A percentile compares a stretch with the other conserved stretches of the same genome.
phyloP scores from a whole-genome alignment of 2,797 vertebrate genomes.

The Coranthus polyacanthus region DNA sequence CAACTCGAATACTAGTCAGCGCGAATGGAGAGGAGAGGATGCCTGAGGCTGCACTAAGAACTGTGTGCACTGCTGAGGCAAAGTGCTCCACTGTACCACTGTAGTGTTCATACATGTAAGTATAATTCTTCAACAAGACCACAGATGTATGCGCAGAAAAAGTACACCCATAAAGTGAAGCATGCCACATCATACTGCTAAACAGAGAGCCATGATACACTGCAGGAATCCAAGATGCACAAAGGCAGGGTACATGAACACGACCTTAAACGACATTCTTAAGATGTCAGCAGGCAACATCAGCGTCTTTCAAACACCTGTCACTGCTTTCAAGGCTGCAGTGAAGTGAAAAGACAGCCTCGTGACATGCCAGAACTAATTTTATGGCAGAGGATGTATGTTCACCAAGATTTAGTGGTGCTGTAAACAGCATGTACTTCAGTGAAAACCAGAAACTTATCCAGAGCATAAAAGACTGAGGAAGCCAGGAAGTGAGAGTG shows the following conservation, averaged over 20 bases:
- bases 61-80: constrained; percentile 30
- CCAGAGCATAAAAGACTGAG: background rate
- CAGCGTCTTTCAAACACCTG: too few species aligned
- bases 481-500: background rate
- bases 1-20: constrained; percentile 62
- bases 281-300: background rate
- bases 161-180: too few species aligned
- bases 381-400: constrained; percentile 4
- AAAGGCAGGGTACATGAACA: background rate
- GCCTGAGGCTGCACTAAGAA: constrained; percentile 57
- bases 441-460: background rate
- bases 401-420: background rate
- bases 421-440: background rate
- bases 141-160: background rate
- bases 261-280: constrained; percentile 3
- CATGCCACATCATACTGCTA: background rate
- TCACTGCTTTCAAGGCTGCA: constrained; percentile 7
- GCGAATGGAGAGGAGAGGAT: constrained; percentile 40
- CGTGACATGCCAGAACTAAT: constrained; percentile 14
- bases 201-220: background rate
- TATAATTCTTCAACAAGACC: background rate
- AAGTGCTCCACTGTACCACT: constrained; percentile 33
- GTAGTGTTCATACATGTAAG: constrained; percentile 7
- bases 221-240: constrained; percentile 1
- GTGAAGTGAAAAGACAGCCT: constrained; percentile 7